A percentile compares a stretch with the other conserved stretches of the same genome.
These are phyloP conservation scores for Polydrusus tereticollis DNA, from an alignment of 2,888 invertebrate species.

Conservation along the genomic window DNA sequence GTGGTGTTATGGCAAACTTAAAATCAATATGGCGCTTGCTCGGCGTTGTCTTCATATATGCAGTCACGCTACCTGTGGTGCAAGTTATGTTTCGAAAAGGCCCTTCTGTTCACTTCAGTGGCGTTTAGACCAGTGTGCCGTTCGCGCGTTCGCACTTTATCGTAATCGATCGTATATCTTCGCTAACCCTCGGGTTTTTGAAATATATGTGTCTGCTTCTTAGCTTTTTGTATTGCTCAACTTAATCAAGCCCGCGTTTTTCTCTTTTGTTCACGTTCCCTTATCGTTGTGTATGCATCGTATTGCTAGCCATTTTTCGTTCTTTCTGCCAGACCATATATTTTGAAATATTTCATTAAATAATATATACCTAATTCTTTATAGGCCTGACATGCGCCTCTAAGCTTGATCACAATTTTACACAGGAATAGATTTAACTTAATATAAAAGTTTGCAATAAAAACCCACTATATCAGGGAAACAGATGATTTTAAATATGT, in stretches of 20 bases:
- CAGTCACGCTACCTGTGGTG: slow-evolving; percentile 64
- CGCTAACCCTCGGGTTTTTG: slow-evolving; percentile 59
- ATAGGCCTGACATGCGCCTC: slow-evolving; percentile 18
- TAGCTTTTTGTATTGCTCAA: slow-evolving; percentile 53
- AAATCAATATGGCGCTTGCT: slow-evolving; percentile 69
- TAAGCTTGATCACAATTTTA: neutral
- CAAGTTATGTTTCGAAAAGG: slow-evolving; percentile 59
- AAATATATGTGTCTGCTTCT: slow-evolving; percentile 59
- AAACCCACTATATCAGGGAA: slow-evolving; percentile 21
- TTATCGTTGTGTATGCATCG: slow-evolving; percentile 19
- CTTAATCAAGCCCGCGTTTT: slow-evolving; percentile 42
- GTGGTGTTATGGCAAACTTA: slow-evolving; percentile 58
- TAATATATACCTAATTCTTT: neutral
- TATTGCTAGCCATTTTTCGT: neutral
- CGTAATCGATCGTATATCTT: slow-evolving; percentile 62
- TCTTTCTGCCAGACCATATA: slow-evolving; percentile 14
- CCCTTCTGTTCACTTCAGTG: slow-evolving; percentile 64
- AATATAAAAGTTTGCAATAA: neutral
- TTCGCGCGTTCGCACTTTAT: slow-evolving; percentile 63
- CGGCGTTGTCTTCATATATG: slow-evolving; percentile 61
- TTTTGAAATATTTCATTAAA: slow-evolving; percentile 4
- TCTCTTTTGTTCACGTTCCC: slow-evolving; percentile 14
- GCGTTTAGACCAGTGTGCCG: slow-evolving; percentile 63
- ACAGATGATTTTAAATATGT: slow-evolving; percentile 9
- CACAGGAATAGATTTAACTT: neutral